Conservation (phyloP, 2,113 vertebrate genomes). For the Pardalotus punctatus region DNA sequence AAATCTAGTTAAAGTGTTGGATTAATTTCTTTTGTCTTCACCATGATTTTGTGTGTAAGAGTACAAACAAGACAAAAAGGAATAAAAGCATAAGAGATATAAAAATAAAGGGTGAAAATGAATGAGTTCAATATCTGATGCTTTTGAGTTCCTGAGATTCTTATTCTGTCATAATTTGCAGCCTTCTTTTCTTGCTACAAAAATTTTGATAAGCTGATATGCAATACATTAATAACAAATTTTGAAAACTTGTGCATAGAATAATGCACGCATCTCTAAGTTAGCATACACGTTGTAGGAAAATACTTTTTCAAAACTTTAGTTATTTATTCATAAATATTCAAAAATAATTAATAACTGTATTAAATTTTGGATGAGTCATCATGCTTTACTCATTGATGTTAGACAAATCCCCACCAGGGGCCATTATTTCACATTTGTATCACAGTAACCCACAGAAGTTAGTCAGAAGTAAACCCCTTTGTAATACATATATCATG, state of each 20-base stretch:
- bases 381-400: neutral
- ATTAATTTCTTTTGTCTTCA: neutral
- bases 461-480: neutral
- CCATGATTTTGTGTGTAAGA: neutral
- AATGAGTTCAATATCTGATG: neutral
- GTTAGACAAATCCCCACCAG: neutral
- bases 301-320: neutral
- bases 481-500: neutral
- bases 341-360: neutral
- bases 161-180: neutral
- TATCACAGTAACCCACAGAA: neutral
- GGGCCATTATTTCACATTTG: neutral
- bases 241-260: neutral
- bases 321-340: neutral
- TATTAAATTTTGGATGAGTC: neutral
- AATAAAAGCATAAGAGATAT: neutral
- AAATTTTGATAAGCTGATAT: neutral
- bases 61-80: neutral
- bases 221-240: neutral
- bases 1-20: constrained; percentile 10
- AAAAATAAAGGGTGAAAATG: neutral
- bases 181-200: neutral
- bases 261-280: neutral
- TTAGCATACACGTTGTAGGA: neutral
- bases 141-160: neutral